Percentiles rank a stretch among this genome's conserved stretches.
These are phyloP conservation scores for Sparus aurata DNA, from an alignment of 2,797 vertebrate species.

Conservation along the genomic window DNA sequence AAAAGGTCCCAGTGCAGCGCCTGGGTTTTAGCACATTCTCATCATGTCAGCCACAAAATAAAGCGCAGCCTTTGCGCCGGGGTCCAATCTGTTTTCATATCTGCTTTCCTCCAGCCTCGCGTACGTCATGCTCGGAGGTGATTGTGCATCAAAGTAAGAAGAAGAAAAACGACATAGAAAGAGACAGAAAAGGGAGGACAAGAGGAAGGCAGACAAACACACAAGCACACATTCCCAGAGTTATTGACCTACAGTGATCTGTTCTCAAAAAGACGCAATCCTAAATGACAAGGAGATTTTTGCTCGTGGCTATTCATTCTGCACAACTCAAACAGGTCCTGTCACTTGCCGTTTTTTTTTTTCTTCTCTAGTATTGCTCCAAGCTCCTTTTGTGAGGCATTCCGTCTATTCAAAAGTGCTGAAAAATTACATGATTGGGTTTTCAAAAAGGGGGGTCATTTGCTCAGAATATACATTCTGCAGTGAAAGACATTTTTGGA, in stretches of 20 bases:
- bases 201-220: slow-evolving; percentile 32
- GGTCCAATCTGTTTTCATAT: slow-evolving; percentile 46
- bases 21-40: slow-evolving; percentile 77
- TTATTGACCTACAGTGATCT: slow-evolving; percentile 54
- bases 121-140: slow-evolving; percentile 23
- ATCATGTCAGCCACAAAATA: slow-evolving; percentile 65
- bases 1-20: slow-evolving; percentile 61
- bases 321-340: slow-evolving; percentile 47
- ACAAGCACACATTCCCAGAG: slow-evolving; percentile 7
- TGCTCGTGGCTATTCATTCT: slow-evolving; percentile 35
- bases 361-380: not conserved
- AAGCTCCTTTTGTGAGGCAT: slow-evolving; percentile 10
- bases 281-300: slow-evolving; percentile 43
- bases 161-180: slow-evolving; percentile 22
- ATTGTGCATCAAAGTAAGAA: slow-evolving; percentile 34
- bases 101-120: slow-evolving; percentile 20
- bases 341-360: slow-evolving; percentile 20
- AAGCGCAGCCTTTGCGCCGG: slow-evolving; percentile 32
- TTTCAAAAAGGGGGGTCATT: not conserved
- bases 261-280: slow-evolving; percentile 36
- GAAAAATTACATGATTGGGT: not conserved
- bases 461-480: not conserved
- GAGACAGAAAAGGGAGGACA: not conserved
- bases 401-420: not conserved
- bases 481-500: slow-evolving; percentile 26